phyloP scores from a whole-genome alignment of 2,888 invertebrate species.

The Nasonia oneida region DNA sequence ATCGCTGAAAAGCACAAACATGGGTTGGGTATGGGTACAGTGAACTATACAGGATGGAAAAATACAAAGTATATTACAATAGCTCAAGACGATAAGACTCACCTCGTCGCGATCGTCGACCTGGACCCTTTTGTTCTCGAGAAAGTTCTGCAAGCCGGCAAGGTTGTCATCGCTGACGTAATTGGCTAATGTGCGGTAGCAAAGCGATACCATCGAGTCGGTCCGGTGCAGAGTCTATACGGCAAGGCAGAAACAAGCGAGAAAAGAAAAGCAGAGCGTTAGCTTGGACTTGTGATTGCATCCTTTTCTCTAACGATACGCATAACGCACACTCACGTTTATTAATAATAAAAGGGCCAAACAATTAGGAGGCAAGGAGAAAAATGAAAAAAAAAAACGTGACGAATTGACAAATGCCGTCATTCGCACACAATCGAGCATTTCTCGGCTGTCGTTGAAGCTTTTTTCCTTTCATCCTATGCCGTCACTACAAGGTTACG shows the following conservation, averaged over 20 bases:
- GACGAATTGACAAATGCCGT: constrained; percentile 14
- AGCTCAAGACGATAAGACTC: constrained; percentile 66
- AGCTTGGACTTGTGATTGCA: background rate
- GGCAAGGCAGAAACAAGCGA: constrained; percentile 53
- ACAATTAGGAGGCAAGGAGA: background rate
- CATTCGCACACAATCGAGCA: constrained; percentile 12
- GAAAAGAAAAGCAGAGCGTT: constrained; percentile 13
- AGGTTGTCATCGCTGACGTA: constrained; percentile 91
- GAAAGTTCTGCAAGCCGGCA: constrained; percentile 88
- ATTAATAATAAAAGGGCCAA: background rate
- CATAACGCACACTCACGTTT: background rate
- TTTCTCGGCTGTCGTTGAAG: constrained; percentile 37
- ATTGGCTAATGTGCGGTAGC: constrained; percentile 89
- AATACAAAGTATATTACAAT: background rate
- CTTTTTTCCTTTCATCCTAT: background rate
- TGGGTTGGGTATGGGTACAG: background rate
- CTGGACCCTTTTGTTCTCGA: constrained; percentile 90
- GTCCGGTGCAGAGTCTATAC: constrained; percentile 91
- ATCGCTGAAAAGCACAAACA: too few species aligned
- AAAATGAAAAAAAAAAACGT: constrained; percentile 1
- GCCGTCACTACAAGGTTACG: background rate
- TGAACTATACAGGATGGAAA: background rate
- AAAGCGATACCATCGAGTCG: constrained; percentile 95
- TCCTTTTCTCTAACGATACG: too few species aligned
- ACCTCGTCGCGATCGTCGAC: constrained; percentile 95